Evolutionary conservation across 2,113 vertebrate species (phyloP).

Genomic region (Apteryx mantelli): DNA sequence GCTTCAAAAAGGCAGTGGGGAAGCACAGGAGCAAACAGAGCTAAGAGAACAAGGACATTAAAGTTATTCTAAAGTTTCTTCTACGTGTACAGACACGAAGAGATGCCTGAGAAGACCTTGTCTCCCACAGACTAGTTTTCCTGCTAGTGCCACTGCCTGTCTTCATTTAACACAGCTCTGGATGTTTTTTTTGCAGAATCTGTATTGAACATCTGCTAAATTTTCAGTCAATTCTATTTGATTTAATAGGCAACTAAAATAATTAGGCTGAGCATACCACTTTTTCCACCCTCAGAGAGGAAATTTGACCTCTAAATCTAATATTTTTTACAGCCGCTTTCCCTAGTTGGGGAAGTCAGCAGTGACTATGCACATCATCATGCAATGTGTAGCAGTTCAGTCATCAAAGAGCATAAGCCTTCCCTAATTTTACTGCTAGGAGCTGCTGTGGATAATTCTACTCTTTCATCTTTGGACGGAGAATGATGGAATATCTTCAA

Average conservation of each 20-base stretch:
- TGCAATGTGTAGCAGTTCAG: not conserved
- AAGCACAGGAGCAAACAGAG: not conserved
- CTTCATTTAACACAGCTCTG: not conserved
- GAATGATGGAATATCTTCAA: not conserved
- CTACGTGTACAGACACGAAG: not conserved
- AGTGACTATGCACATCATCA: not conserved
- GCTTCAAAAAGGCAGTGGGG: not conserved
- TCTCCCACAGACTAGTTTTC: not conserved
- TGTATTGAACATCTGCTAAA: not conserved
- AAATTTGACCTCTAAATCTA: not conserved
- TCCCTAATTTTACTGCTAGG: not conserved
- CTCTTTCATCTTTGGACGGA: not conserved
- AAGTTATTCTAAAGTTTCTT: not conserved
- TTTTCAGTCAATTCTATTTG: not conserved
- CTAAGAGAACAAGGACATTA: not conserved
- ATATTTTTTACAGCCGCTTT: not conserved
- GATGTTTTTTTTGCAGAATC: not conserved
- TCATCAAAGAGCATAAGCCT: not conserved
- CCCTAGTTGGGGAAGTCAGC: not conserved
- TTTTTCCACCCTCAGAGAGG: not conserved
- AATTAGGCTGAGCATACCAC: not conserved
- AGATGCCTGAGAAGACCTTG: not conserved
- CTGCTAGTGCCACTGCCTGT: not conserved
- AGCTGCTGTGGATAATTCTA: not conserved
- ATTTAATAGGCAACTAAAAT: not conserved